phyloP scores from a whole-genome alignment of 2,888 invertebrate species.

The Herminia tarsipennalis region DNA sequence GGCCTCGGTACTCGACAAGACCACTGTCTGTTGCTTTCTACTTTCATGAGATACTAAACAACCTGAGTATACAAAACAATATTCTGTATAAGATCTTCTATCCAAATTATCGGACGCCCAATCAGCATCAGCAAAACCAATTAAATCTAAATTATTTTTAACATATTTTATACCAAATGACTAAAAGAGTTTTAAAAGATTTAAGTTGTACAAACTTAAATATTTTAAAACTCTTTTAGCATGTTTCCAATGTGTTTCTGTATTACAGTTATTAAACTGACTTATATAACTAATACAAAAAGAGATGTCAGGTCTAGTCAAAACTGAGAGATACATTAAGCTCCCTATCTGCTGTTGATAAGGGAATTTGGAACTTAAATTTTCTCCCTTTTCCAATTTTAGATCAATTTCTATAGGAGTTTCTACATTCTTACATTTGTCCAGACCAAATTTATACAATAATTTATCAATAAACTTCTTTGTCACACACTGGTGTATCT shows the following conservation, averaged over 20 bases:
- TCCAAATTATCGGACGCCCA: background rate
- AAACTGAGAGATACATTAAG: conserved; percentile 3
- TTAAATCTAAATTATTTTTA: background rate
- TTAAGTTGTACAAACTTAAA: conserved; percentile 27
- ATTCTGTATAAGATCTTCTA: background rate
- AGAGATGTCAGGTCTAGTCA: conserved; percentile 33
- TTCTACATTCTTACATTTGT: background rate
- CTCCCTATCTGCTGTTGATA: background rate
- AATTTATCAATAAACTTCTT: too few species aligned
- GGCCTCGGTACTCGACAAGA: background rate
- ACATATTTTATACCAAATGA: conserved; percentile 14
- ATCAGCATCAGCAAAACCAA: conserved; percentile 4
- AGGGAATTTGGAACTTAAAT: background rate
- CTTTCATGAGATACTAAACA: background rate
- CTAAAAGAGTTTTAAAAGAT: too few species aligned
- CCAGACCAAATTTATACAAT: too few species aligned
- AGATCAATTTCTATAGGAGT: background rate
- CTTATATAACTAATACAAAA: conserved; percentile 31
- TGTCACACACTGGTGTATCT: too few species aligned
- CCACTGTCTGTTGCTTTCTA: background rate
- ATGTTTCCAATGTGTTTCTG: conserved; percentile 21
- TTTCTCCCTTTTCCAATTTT: background rate
- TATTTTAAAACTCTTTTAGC: conserved; percentile 25
- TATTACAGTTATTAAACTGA: conserved; percentile 36
- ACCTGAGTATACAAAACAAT: background rate